Conservation (phyloP, 2,113 vertebrate species). For the Psephotus haematonotus region DNA sequence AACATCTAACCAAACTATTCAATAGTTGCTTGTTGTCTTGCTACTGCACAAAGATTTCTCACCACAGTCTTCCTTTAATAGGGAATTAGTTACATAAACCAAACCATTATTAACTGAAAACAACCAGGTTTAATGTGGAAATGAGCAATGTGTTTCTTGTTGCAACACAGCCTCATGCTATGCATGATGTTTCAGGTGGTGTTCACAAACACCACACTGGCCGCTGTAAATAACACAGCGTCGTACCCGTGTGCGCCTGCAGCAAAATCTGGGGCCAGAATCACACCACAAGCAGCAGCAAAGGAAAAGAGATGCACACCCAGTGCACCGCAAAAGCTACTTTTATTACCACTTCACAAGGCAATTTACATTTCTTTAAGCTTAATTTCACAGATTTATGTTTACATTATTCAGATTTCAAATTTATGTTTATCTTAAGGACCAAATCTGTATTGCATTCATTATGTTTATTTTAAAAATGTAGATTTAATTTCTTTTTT, state of each 20-base stretch:
- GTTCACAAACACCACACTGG: rapidly evolving
- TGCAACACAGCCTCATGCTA: rapidly evolving
- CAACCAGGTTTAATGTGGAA: background rate
- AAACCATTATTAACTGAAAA: too few species aligned
- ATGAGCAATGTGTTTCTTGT: rapidly evolving
- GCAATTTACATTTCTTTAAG: background rate
- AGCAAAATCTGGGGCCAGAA: rapidly evolving
- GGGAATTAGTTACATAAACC: rapidly evolving
- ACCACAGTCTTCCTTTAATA: background rate
- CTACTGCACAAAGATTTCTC: background rate
- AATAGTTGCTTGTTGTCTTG: rapidly evolving
- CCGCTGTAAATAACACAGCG: rapidly evolving
- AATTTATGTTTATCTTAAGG: background rate
- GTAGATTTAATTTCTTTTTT: background rate
- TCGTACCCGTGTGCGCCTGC: rapidly evolving
- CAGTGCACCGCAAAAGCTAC: background rate
- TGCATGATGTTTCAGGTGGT: rapidly evolving
- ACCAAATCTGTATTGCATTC: rapidly evolving
- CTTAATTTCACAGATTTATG: background rate
- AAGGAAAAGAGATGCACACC: background rate
- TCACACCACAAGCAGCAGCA: background rate
- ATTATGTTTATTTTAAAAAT: background rate
- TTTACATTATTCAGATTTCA: background rate
- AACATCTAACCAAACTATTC: rapidly evolving
- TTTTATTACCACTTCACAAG: background rate